phyloP scores from a whole-genome alignment of 2,888 invertebrate species.

The Chymomyza procnemis region DNA sequence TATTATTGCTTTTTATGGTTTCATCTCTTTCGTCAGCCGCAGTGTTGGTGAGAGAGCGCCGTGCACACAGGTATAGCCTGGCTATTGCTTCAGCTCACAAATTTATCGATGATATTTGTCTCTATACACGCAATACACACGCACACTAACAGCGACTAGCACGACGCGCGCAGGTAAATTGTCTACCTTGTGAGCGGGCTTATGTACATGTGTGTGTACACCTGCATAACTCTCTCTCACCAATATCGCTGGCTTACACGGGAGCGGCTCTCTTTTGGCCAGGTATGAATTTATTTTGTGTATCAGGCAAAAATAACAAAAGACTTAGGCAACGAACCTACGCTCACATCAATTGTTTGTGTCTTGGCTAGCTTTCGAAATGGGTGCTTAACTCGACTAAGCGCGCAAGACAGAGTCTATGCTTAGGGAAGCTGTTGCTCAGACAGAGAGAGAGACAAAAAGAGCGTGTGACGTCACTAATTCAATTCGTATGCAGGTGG shows the following conservation, averaged over 20 bases:
- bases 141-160: conserved; percentile 16
- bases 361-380: conserved; percentile 4
- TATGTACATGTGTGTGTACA: conserved; percentile 34
- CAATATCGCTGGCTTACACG: too few relatives aligned
- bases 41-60: conserved; percentile 23
- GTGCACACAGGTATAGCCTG: background rate
- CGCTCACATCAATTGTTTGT: background rate
- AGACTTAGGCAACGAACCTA: conserved; percentile 1
- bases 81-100: conserved; percentile 23
- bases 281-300: conserved; percentile 50
- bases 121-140: conserved; percentile 60
- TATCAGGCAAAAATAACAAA: conserved; percentile 6
- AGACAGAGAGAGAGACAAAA: too few relatives aligned
- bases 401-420: conserved; percentile 2
- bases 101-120: conserved; percentile 70
- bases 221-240: conserved; percentile 49
- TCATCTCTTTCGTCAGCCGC: conserved; percentile 73
- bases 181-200: conserved; percentile 15
- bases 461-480: too few relatives aligned
- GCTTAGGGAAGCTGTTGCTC: background rate
- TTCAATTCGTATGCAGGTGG: too few relatives aligned
- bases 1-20: conserved; percentile 74
- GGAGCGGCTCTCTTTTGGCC: conserved; percentile 10
- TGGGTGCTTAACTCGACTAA: conserved; percentile 36
- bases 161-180: conserved; percentile 49